Base-by-base conservation (phyloP, 2,113 vertebrate species). In the Erythrolamprus reginae region DNA sequence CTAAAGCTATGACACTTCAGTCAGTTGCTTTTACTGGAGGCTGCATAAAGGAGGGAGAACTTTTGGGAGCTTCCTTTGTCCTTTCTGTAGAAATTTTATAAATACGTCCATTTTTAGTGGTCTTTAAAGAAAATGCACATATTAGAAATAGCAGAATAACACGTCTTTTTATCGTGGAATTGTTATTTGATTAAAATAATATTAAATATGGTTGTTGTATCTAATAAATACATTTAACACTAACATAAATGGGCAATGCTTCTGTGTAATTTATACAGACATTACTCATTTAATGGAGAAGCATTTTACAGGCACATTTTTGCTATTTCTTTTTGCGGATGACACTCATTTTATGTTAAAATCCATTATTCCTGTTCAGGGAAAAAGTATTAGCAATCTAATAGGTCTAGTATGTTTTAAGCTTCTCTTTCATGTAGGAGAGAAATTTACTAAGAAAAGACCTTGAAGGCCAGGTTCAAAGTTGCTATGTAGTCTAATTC, bases 281-380 rank as follows among this genome's bases (percentile, higher is more conserved):
- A 50, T 84, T 58, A 55, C 15, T 56, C 45, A 56, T 0, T 45
- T 93, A 89, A 58, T 85, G 86, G 89, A 90, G 77, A 86, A 65
- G 82, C 92, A 21, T 21, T 51, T 5, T 0, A 0, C 85, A 0
- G 0, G 0, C 0, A 84, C 89, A 70, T 17, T 24, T 90, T n/a
- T 90, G 38, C 3, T 23, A 28, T 77, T 77, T 6, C 70, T 77
- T 77, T 77, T 77, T 77, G 33, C 17, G 21, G 17, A 77, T 77
- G 1, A 12, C 33, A 87, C 77, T 87, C 38, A 45, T 86, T 90
- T 23, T 50, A 13, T 50, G 42, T 58, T 33, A 4, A n/a, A 21
- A 10, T 50, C 33, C 5, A 47, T 47, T 56, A 56, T 48, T 42
- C 26, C 19, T 24, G 33, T 28, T 65, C 28, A 8, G 10, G 48